Evolutionary conservation across 2,888 invertebrate genomes (phyloP).

Genomic region (Uropetala carovei): DNA sequence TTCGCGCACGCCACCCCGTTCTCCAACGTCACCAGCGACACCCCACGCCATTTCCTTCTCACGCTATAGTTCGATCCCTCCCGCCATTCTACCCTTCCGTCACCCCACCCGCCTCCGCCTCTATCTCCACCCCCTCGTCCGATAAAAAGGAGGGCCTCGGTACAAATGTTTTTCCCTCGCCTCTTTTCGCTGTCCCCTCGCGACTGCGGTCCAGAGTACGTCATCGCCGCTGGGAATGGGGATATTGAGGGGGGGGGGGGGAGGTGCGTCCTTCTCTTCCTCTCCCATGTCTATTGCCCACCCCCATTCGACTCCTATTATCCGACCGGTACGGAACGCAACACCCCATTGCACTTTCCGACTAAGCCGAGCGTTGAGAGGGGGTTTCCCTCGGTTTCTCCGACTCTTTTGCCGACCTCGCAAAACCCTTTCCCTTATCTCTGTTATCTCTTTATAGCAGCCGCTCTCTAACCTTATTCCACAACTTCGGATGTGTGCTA

Average conservation of each 20-base stretch:
- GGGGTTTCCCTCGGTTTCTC: too few relatives aligned
- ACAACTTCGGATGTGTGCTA: too few relatives aligned
- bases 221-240: too few relatives aligned
- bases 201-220: too few relatives aligned
- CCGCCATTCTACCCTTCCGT: not conserved
- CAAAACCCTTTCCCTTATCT: too few relatives aligned
- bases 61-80: not conserved
- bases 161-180: not conserved
- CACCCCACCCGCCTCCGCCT: not conserved
- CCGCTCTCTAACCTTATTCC: too few relatives aligned
- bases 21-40: not conserved
- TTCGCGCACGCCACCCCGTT: not conserved
- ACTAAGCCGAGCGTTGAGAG: not conserved
- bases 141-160: not conserved
- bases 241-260: too few relatives aligned
- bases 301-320: not conserved
- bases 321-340: not conserved
- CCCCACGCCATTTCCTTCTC: not conserved
- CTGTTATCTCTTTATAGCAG: too few relatives aligned
- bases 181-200: too few relatives aligned
- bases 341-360: slow-evolving; percentile 29
- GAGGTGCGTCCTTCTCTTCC: not conserved
- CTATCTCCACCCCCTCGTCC: not conserved
- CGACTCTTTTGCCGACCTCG: too few relatives aligned
- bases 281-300: not conserved